phyloP scores from a whole-genome alignment of 2,113 vertebrate genomes.

The Rallus limicola region DNA sequence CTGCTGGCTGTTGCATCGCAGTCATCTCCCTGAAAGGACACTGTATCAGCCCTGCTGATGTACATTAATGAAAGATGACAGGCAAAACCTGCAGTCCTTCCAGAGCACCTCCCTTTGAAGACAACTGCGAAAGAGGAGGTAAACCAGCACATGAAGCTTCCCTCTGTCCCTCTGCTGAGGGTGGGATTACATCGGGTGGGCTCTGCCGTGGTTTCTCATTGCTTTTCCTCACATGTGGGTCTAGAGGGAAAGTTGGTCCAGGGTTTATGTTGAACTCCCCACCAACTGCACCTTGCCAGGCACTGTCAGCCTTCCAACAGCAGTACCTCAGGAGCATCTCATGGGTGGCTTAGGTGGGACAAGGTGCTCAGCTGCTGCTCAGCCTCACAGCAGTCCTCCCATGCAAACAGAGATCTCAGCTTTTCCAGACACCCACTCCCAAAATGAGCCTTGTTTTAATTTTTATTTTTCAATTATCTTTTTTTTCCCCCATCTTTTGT shows the following conservation, averaged over 20 bases:
- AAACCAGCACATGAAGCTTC: neutral
- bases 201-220: neutral
- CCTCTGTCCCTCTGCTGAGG: rapidly evolving
- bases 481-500: neutral
- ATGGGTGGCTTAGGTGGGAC: neutral
- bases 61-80: neutral
- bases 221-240: neutral
- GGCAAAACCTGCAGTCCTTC: neutral
- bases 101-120: neutral
- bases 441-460: neutral
- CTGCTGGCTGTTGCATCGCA: neutral
- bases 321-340: neutral
- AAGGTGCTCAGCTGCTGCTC: neutral
- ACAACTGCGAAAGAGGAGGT: neutral
- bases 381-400: neutral
- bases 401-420: neutral
- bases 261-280: neutral
- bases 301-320: neutral
- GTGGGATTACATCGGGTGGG: rapidly evolving
- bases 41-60: rapidly evolving
- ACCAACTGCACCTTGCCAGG: rapidly evolving
- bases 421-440: neutral
- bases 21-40: rapidly evolving
- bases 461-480: too few species aligned
- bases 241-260: neutral